Evolutionary conservation across 2,797 vertebrate species (phyloP).

Genomic region (Thamnophis elegans): DNA sequence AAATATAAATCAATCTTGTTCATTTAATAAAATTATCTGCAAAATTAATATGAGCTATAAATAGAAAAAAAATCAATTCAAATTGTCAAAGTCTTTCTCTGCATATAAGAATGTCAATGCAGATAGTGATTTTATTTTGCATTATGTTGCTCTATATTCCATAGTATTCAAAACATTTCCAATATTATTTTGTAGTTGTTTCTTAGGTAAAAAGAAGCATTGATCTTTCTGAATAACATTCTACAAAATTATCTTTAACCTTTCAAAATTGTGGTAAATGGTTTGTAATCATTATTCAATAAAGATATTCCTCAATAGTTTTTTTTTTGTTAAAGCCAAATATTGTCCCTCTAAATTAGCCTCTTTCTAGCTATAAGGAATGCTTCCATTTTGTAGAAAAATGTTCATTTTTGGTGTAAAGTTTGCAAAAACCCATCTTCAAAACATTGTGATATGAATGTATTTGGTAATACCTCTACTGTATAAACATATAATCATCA

Average conservation of each 20-base stretch:
- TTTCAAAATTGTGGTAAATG: background rate
- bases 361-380: background rate
- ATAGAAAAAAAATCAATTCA: background rate
- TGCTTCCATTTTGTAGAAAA: background rate
- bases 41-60: background rate
- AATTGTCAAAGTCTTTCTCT: background rate
- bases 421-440: background rate
- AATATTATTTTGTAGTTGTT: background rate
- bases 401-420: background rate
- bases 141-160: background rate
- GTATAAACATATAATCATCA: background rate
- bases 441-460: background rate
- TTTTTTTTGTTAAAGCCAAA: background rate
- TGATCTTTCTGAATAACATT: background rate
- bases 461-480: background rate
- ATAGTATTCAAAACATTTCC: background rate
- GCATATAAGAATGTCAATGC: background rate
- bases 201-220: background rate
- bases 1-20: background rate
- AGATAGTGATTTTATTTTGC: background rate
- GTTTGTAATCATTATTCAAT: background rate
- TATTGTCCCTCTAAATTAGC: background rate
- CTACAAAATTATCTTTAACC: background rate
- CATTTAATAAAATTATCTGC: background rate
- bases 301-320: background rate